phyloP scores from a whole-genome alignment of 2,888 invertebrate genomes.

The Bursaphelenchus okinawaensis region DNA sequence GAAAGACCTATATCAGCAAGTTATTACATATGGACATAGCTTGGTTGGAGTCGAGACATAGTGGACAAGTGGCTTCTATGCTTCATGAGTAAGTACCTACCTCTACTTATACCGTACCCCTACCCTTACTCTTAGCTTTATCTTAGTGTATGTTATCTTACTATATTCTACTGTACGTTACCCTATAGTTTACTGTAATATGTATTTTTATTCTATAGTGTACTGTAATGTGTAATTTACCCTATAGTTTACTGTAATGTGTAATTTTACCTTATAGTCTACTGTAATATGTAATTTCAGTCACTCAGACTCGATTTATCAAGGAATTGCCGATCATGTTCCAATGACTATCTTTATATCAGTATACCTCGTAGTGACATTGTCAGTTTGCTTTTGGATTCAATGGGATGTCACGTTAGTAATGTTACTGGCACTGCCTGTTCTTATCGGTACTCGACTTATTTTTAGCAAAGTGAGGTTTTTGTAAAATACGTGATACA shows the following conservation, averaged over 20 bases:
- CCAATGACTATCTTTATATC: slow-evolving; percentile 53
- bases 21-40: slow-evolving; percentile 55
- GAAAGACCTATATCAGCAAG: slow-evolving; percentile 50
- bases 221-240: background rate
- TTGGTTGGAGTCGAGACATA: slow-evolving; percentile 53
- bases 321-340: slow-evolving; percentile 54
- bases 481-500: background rate
- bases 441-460: slow-evolving; percentile 36
- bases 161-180: too few species aligned
- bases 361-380: slow-evolving; percentile 36
- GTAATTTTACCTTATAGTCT: slow-evolving; percentile 1
- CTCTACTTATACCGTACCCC: too few species aligned
- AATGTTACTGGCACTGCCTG: slow-evolving; percentile 48
- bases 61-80: slow-evolving; percentile 53
- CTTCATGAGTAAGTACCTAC: slow-evolving; percentile 53
- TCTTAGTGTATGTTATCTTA: too few species aligned
- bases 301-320: slow-evolving; percentile 53
- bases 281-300: slow-evolving; percentile 28
- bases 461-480: slow-evolving; percentile 48
- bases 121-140: too few species aligned
- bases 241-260: background rate
- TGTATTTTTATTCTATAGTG: background rate
- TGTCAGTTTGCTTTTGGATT: slow-evolving; percentile 40
- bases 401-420: slow-evolving; percentile 56
- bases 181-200: background rate